Conservation (phyloP, 2,113 vertebrate genomes). For the Emydura subglobosa region DNA sequence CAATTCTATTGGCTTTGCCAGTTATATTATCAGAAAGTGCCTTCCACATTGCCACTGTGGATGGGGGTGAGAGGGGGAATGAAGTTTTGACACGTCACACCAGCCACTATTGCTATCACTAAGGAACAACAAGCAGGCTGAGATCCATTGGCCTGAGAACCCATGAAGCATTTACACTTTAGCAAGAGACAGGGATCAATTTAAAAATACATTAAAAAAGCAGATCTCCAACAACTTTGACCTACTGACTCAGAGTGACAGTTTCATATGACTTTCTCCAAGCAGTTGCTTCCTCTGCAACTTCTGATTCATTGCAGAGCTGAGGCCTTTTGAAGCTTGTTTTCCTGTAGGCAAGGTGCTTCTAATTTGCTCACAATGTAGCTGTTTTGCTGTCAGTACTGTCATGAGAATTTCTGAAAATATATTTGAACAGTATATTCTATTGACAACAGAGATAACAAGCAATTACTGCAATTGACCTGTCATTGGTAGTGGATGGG, state of each 20-base stretch:
- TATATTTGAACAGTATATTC: background rate
- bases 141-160: background rate
- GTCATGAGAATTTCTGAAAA: background rate
- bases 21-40: background rate
- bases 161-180: background rate
- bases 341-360: background rate
- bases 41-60: background rate
- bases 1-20: background rate
- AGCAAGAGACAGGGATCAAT: background rate
- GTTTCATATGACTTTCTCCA: background rate
- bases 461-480: background rate
- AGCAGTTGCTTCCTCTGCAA: background rate
- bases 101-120: background rate
- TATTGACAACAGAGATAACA: background rate
- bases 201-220: background rate
- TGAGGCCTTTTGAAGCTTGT: background rate
- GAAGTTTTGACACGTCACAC: background rate
- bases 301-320: background rate
- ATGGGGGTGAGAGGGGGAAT: background rate
- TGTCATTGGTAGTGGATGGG: background rate
- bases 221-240: background rate
- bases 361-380: background rate
- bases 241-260: background rate
- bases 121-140: background rate
- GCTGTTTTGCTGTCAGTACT: background rate